phyloP scores from a whole-genome alignment of 1,140 invertebrate genomes.

The Globodera ellingtonae region DNA sequence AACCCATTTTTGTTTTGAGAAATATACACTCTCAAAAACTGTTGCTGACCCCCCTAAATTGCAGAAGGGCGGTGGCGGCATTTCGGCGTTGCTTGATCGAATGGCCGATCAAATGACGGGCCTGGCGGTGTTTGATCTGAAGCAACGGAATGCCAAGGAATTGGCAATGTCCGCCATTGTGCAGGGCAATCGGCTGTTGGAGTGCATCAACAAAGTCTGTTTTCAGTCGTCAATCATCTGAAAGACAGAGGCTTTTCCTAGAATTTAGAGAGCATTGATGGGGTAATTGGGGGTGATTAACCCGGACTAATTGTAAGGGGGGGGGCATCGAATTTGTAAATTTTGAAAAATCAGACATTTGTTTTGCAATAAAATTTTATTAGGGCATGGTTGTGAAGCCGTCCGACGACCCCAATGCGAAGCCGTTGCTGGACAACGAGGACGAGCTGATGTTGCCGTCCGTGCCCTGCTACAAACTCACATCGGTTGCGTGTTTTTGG shows the following conservation, averaged over 20 bases:
- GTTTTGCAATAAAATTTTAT: not conserved
- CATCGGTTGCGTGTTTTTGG: not conserved
- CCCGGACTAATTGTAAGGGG: no score
- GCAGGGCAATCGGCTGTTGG: conserved; percentile 62
- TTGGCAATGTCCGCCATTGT: conserved; percentile 64
- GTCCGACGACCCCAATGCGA: conserved; percentile 10
- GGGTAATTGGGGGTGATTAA: no score
- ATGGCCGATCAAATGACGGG: conserved; percentile 58
- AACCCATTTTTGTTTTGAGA: no score
- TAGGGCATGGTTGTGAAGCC: not conserved
- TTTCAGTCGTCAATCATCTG: conserved; percentile 10
- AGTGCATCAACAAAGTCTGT: conserved; percentile 52
- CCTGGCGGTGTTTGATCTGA: conserved; percentile 57
- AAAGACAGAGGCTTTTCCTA: no score
- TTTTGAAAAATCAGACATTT: conserved; percentile 13
- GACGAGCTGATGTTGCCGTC: conserved; percentile 41
- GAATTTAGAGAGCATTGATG: no score
- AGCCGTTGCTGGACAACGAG: conserved; percentile 22
- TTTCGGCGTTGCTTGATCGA: conserved; percentile 46
- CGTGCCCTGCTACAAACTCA: conserved; percentile 45
- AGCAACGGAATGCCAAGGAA: conserved; percentile 59
- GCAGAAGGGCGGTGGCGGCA: not conserved
- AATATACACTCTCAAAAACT: no score
- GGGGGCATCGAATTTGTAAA: conserved; percentile 14
- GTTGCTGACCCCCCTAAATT: not conserved